These are phyloP conservation scores for Gyps fulvus DNA, from an alignment of 2,113 vertebrate genomes.

Conservation along the genomic window DNA sequence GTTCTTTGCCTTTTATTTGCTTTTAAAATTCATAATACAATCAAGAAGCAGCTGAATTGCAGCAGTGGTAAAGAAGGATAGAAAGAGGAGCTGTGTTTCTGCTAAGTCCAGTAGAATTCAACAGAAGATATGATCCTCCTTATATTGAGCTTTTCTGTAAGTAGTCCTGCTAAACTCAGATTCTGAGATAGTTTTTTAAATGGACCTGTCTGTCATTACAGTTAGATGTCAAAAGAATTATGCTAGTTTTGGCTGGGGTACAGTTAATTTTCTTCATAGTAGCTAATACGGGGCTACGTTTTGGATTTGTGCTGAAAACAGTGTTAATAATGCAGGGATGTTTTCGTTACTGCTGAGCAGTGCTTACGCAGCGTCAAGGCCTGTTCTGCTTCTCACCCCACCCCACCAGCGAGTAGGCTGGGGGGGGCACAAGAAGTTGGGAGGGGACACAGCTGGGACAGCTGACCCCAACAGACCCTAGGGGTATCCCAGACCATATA, in stretches of 20 bases:
- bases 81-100: not conserved
- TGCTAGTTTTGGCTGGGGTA: not conserved
- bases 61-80: not conserved
- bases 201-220: not conserved
- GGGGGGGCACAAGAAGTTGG: not conserved
- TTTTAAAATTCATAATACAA: not conserved
- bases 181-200: not conserved
- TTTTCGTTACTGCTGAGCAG: not conserved
- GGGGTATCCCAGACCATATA: rapidly evolving
- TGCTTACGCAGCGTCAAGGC: not conserved
- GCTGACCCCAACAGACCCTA: not conserved
- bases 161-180: not conserved
- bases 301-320: not conserved
- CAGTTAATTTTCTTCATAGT: not conserved
- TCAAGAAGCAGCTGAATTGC: not conserved
- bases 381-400: not conserved
- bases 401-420: not conserved
- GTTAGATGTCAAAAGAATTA: not conserved
- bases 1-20: not conserved
- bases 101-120: not conserved
- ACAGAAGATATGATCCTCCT: not conserved
- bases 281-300: rapidly evolving
- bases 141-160: not conserved
- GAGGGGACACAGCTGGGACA: not conserved
- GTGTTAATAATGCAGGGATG: not conserved